These are phyloP conservation scores for Anhinga rufa DNA, from an alignment of 2,113 vertebrate species.

Conservation along the genomic window DNA sequence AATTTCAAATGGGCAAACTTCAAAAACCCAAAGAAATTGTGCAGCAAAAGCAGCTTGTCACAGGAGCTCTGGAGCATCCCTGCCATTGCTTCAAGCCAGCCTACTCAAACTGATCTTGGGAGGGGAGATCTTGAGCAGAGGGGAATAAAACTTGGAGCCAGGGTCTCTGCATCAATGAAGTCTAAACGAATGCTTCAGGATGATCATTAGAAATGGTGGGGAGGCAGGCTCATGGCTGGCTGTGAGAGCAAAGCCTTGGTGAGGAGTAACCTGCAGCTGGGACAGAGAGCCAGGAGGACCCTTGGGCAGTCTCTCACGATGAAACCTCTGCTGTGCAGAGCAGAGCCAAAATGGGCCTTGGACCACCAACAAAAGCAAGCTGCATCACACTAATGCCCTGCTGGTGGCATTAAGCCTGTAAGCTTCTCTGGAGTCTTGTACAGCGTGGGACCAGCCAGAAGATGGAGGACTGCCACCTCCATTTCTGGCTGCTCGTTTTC, in stretches of 20 bases:
- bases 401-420: not conserved
- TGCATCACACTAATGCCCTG: accelerated
- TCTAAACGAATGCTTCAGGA: not conserved
- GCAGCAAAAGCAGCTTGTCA: not conserved
- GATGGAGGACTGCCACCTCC: not conserved
- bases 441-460: not conserved
- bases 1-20: not conserved
- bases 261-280: not conserved
- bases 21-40: not conserved
- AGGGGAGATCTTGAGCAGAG: not conserved
- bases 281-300: not conserved
- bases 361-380: not conserved
- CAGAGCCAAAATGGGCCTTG: not conserved
- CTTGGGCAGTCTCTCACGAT: not conserved
- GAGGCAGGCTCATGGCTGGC: not conserved
- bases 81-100: not conserved
- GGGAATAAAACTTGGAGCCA: not conserved
- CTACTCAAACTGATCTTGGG: not conserved
- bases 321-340: not conserved
- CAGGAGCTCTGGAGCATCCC: not conserved
- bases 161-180: not conserved
- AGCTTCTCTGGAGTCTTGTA: not conserved
- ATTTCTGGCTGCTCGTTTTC: not conserved
- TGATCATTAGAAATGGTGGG: not conserved
- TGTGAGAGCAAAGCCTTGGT: not conserved